Evolutionary conservation across 2,797 vertebrate species (phyloP), one percentile per base, ranked within the genome.

Genomic region (Harpagifer antarcticus): DNA sequence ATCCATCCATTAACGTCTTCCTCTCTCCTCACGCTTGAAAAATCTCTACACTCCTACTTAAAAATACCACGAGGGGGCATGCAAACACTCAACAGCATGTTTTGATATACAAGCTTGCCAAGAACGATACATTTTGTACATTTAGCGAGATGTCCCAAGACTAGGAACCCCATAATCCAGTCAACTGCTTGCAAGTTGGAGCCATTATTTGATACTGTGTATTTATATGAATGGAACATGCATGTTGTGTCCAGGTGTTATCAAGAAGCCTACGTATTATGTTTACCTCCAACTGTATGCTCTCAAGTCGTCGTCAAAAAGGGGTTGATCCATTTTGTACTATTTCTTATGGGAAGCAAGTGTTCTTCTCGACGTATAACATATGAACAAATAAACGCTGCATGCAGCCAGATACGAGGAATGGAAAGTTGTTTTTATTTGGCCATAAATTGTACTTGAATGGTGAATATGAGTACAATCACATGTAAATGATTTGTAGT

Each of bases 371-470:
- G 37, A 89, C 83, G 87, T 94, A 93, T 92, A 86, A 88, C 91
- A 91, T 71, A 90, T 90, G 89, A 93, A 85, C 83, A 86, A 97
- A 96, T 96, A 96, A 96, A 96, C 84, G 96, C 95, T 96, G 96
- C 97, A 96, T 96, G 96, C 96, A 96, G 96, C 96, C 93, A 87
- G 79, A 91, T 54, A 74, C 61, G 63, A 47, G n/a, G 15, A 68
- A 50, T 4, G 17, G 63, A 57, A 10, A 12, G 0, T 27, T 9
- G 1, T 76, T 67, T 87, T 86, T 77, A 83, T 87, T 86, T 82
- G 17, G 53, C 47, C n/a, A 40, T 14, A 15, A 1, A 10, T 33
- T 2, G 27, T 33, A n/a, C 8, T 23, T 16, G 1, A 37, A 37
- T 37, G 8, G 50, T 53, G 9, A 56, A 48, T 47, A 40, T 55